These are phyloP conservation scores for Furcifer pardalis DNA, from an alignment of 2,797 vertebrate species.

Conservation along the genomic window DNA sequence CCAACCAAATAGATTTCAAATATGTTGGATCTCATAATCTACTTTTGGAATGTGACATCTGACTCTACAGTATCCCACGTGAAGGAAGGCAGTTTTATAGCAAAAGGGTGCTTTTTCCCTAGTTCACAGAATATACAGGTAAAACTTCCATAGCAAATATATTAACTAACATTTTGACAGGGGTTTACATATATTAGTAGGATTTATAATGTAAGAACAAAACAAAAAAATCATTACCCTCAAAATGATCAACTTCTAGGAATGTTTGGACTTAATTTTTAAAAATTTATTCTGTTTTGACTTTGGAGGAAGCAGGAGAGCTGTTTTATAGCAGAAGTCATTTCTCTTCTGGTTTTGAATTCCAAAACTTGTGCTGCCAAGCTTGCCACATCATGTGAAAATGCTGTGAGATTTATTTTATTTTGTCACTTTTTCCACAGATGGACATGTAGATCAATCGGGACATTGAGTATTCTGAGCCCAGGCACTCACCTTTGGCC, in stretches of 20 bases:
- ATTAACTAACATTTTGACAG: not conserved
- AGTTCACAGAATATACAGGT: not conserved
- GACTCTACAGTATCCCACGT: too few species aligned
- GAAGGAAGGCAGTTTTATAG: too few species aligned
- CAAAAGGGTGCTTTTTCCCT: too few species aligned
- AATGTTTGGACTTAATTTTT: not conserved
- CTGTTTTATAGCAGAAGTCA: not conserved
- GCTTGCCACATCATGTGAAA: constrained; percentile 24
- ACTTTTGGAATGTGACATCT: too few species aligned
- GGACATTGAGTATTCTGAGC: not conserved
- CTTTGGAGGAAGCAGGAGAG: not conserved
- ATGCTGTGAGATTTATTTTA: constrained; percentile 13
- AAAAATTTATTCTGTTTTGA: not conserved
- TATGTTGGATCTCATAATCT: too few species aligned
- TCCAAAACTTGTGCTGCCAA: not conserved
- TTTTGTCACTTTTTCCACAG: constrained; percentile 14
- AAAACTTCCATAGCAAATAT: not conserved
- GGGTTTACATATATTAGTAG: not conserved
- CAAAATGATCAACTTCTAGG: not conserved
- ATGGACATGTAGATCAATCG: not conserved
- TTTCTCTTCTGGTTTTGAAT: not conserved
- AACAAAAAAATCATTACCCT: not conserved
- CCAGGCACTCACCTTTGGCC: not conserved
- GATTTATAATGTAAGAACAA: not conserved
- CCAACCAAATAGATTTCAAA: too few species aligned